Evolutionary conservation across 2,888 invertebrate genomes (phyloP).

Genomic region (Scelioninae gen. 1): DNA sequence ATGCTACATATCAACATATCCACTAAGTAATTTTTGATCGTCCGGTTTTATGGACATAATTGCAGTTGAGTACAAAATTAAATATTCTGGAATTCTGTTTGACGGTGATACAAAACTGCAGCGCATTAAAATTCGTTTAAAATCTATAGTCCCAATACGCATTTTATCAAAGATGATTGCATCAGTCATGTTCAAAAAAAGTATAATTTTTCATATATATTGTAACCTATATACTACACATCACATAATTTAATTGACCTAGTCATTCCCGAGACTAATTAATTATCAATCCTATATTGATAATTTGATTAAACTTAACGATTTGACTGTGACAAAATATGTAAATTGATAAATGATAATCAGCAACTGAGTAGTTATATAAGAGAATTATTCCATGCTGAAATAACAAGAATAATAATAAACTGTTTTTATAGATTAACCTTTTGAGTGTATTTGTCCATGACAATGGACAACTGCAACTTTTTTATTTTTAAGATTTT

Average conservation of each 20-base stretch:
- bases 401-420: not conserved
- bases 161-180: conserved; percentile 12
- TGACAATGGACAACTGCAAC: no score
- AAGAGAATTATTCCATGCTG: no score
- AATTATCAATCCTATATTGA: not conserved
- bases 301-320: not conserved
- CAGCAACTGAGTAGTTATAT: no score
- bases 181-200: conserved; percentile 9
- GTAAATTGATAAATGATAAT: no score
- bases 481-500: no score
- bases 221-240: not conserved
- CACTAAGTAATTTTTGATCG: conserved; percentile 9
- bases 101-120: conserved; percentile 18
- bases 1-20: not conserved
- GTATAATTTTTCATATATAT: not conserved
- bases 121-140: conserved; percentile 13
- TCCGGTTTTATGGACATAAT: conserved; percentile 11
- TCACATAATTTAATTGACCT: conserved; percentile 4
- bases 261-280: not conserved
- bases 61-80: conserved; percentile 15
- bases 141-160: conserved; percentile 11
- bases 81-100: conserved; percentile 21
- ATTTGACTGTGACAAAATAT: no score
- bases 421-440: conserved; percentile 1
- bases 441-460: no score